These are phyloP conservation scores for Arrhopalites spinosus DNA, from an alignment of 2,888 invertebrate species.

Conservation along the genomic window DNA sequence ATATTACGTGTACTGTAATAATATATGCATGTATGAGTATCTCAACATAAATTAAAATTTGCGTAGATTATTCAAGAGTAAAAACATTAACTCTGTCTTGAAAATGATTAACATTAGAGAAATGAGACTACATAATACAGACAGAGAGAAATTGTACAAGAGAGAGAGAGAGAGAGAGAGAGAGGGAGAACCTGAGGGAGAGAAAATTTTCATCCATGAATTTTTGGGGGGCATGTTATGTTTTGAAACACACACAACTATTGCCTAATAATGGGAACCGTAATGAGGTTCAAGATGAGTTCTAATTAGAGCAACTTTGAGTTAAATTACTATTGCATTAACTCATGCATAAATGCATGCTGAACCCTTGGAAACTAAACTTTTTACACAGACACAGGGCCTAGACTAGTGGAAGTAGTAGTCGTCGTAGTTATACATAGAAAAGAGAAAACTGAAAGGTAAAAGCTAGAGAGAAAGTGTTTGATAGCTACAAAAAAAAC, in stretches of 20 bases:
- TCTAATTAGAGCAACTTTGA: constrained; percentile 32
- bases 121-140: too few relatives aligned
- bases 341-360: constrained; percentile 30
- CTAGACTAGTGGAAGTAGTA: too few relatives aligned
- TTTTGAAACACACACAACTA: constrained; percentile 11
- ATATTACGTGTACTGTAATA: too few relatives aligned
- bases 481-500: too few relatives aligned
- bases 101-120: constrained; percentile 7
- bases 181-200: background rate
- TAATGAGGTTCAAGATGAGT: constrained; percentile 26
- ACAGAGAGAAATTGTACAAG: background rate
- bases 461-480: too few relatives aligned
- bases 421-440: too few relatives aligned
- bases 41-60: constrained; percentile 5
- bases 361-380: background rate
- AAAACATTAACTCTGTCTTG: background rate
- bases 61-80: constrained; percentile 14
- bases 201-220: background rate
- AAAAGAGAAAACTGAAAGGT: too few relatives aligned
- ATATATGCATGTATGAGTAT: too few relatives aligned
- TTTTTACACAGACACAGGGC: too few relatives aligned
- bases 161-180: background rate
- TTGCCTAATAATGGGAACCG: constrained; percentile 18
- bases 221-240: background rate
- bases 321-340: constrained; percentile 28